A percentile compares a stretch with the other conserved stretches of the same genome.
Conservation (phyloP, 92 coral and sea anemone genomes). For the Porites divaricata region DNA sequence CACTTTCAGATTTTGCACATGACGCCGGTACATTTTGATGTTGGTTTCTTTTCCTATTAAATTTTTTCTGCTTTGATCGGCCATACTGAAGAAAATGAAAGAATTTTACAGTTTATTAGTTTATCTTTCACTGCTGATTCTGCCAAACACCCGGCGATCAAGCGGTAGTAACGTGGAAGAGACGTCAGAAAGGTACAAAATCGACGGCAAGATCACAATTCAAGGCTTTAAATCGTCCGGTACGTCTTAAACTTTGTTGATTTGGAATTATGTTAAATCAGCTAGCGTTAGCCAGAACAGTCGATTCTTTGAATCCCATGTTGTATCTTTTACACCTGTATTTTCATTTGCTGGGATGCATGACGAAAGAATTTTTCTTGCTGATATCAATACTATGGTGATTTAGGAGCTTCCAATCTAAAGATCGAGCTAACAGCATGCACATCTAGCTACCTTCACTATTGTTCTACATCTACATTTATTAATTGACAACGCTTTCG, state of each 20-base stretch:
- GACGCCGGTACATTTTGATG: background rate
- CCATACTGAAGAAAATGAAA: conserved; percentile 1
- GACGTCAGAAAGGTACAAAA: conserved; percentile 79
- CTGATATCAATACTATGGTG: too few relatives aligned
- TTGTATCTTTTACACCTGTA: background rate
- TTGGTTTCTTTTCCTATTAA: background rate
- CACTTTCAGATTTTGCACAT: background rate
- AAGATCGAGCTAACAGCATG: too few relatives aligned
- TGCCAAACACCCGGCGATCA: conserved; percentile 28
- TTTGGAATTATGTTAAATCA: background rate
- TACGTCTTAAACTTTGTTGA: conserved; percentile 2
- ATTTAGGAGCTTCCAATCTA: too few relatives aligned
- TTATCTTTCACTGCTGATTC: background rate
- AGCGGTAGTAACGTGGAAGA: conserved; percentile 64
- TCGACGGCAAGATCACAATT: conserved; percentile 90
- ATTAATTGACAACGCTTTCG: too few relatives aligned
- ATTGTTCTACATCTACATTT: too few relatives aligned
- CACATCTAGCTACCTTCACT: too few relatives aligned
- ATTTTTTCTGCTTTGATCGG: background rate
- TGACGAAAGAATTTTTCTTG: too few relatives aligned
- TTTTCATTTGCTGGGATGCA: too few relatives aligned
- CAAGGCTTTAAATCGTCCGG: conserved; percentile 90
- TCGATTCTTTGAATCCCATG: too few relatives aligned
- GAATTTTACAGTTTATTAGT: conserved; percentile 27
- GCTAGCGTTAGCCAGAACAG: too few relatives aligned